Evolutionary conservation across 2,113 vertebrate genomes (phyloP).

Genomic region (Rhineura floridana): DNA sequence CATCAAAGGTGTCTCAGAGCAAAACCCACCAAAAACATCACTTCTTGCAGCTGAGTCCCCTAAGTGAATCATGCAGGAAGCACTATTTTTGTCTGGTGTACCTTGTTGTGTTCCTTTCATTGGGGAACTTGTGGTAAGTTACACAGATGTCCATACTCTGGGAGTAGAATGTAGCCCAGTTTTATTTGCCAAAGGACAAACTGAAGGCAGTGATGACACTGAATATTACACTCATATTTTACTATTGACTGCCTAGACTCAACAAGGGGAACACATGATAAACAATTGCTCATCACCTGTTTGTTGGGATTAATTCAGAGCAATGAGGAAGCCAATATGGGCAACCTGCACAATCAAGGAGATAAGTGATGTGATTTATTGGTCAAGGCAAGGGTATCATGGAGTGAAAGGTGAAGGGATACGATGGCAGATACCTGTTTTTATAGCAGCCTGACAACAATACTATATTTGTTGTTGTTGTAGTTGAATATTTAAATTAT

Average conservation of each 20-base stretch:
- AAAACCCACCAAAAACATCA: constrained; percentile 22
- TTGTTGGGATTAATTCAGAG: constrained; percentile 14
- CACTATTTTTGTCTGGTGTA: not conserved
- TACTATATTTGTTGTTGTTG: not conserved
- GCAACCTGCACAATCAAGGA: not conserved
- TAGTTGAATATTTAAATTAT: not conserved
- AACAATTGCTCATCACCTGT: constrained; percentile 3
- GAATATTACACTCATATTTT: constrained; percentile 17
- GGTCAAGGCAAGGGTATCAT: not conserved
- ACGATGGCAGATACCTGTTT: not conserved
- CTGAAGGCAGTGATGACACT: not conserved
- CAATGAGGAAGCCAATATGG: not conserved
- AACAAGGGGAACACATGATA: not conserved
- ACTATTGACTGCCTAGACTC: not conserved
- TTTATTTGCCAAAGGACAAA: not conserved
- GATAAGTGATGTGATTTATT: accelerated
- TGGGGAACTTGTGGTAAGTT: not conserved
- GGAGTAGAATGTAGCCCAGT: not conserved
- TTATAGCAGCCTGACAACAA: not conserved
- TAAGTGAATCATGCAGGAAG: not conserved
- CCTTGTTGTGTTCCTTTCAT: not conserved
- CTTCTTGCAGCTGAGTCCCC: not conserved
- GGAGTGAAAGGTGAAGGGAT: not conserved
- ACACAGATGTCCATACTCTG: not conserved
- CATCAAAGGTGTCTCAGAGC: constrained; percentile 39